Evolutionary conservation across 92 coral and sea anemone species (phyloP).

Genomic region (Nematostella vectensis): DNA sequence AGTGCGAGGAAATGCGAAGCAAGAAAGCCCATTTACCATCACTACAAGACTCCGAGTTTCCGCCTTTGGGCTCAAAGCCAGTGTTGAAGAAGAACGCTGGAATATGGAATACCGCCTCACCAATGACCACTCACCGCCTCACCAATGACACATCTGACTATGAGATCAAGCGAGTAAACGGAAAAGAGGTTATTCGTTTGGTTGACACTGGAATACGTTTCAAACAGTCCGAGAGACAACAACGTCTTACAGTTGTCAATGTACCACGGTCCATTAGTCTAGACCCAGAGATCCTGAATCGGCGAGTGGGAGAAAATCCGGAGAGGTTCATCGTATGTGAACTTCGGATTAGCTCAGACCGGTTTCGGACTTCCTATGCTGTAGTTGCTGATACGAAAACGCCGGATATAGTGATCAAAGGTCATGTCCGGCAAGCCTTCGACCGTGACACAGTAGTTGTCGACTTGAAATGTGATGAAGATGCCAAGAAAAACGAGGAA

Average conservation of each 20-base stretch:
- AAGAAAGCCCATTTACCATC: slow-evolving; percentile 1
- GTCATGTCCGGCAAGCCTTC: slow-evolving; percentile 60
- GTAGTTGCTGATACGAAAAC: slow-evolving; percentile 61
- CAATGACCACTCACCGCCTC: no score
- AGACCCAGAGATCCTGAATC: slow-evolving; percentile 36
- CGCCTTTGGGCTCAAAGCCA: no score
- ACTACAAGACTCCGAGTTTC: slow-evolving; percentile 36
- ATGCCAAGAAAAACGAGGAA: not conserved
- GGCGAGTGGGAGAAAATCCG: slow-evolving; percentile 35
- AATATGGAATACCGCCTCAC: no score
- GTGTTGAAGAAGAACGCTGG: no score
- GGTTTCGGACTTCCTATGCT: slow-evolving; percentile 37
- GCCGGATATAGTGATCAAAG: slow-evolving; percentile 70
- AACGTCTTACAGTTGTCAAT: slow-evolving; percentile 13
- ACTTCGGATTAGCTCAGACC: slow-evolving; percentile 44
- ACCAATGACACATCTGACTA: slow-evolving; percentile 3
- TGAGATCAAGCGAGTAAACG: slow-evolving; percentile 36
- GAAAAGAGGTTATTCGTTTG: slow-evolving; percentile 57
- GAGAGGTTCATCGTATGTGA: slow-evolving; percentile 39
- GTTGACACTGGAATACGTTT: slow-evolving; percentile 24
- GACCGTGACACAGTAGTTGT: slow-evolving; percentile 82
- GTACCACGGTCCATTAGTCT: slow-evolving; percentile 21
- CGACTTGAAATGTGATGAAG: slow-evolving; percentile 10
- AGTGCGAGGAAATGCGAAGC: slow-evolving; percentile 31
- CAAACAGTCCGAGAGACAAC: slow-evolving; percentile 29